These are phyloP conservation scores for Oncorhynchus clarkii DNA, from an alignment of 2,113 vertebrate species.

Conservation along the genomic window DNA sequence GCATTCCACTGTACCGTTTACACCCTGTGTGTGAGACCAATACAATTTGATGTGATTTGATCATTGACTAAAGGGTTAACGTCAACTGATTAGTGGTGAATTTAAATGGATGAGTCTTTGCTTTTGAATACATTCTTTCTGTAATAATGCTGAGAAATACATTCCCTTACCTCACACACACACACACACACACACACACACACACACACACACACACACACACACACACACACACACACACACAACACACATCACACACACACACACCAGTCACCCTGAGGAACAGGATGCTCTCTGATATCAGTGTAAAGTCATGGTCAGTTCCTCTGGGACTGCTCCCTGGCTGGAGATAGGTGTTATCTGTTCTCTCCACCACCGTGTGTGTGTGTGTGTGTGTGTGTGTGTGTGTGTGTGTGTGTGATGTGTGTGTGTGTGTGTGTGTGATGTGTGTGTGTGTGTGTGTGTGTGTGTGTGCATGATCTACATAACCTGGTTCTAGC, in stretches of 20 bases:
- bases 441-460: too few relatives aligned
- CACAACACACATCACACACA: too few relatives aligned
- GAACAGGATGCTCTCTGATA: conserved; percentile 21
- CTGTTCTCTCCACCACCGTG: not conserved
- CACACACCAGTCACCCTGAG: conserved; percentile 21
- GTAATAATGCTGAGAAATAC: conserved; percentile 24
- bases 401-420: too few relatives aligned
- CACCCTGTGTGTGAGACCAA: too few relatives aligned
- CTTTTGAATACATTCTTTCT: conserved; percentile 23
- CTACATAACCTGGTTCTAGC: too few relatives aligned
- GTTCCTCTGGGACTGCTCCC: conserved; percentile 18
- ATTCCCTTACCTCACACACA: conserved; percentile 19
- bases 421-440: too few relatives aligned
- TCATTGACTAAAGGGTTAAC: too few relatives aligned
- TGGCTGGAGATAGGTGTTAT: not conserved
- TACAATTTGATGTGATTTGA: too few relatives aligned
- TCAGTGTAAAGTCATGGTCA: conserved; percentile 24
- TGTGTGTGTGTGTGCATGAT: too few relatives aligned
- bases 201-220: not conserved
- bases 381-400: too few relatives aligned
- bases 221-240: too few relatives aligned
- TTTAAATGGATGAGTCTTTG: conserved; percentile 49
- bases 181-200: not conserved
- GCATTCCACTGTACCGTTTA: too few relatives aligned
- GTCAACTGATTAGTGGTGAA: conserved; percentile 38